These are phyloP conservation scores for Styela clava DNA, from an alignment of 23 tunicate genomes.

Conservation along the genomic window DNA sequence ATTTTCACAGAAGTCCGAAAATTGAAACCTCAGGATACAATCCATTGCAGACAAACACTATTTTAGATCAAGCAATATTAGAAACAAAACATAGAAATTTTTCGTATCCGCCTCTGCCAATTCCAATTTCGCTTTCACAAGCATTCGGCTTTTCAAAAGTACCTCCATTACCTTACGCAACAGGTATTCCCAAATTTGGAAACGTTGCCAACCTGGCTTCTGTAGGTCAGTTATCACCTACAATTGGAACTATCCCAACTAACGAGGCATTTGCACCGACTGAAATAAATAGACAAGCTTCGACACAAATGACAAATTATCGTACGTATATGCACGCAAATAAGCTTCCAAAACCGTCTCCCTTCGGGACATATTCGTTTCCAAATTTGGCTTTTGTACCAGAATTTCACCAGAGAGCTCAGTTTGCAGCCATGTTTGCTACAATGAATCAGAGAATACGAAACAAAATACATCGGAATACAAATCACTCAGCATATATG, in stretches of 20 bases:
- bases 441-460: conserved; percentile 7
- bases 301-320: not conserved
- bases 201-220: not conserved
- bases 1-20: not conserved
- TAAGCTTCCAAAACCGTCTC: not conserved
- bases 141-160: not conserved
- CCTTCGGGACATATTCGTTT: not conserved
- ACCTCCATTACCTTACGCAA: not conserved
- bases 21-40: not conserved
- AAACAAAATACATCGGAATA: not conserved
- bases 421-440: conserved; percentile 15
- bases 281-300: not conserved
- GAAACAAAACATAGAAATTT: not conserved
- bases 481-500: not conserved
- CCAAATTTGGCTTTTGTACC: conserved; percentile 6
- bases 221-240: not conserved
- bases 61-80: not conserved
- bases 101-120: not conserved
- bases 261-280: not conserved
- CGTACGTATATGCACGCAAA: not conserved
- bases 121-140: not conserved
- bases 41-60: not conserved
- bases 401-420: conserved; percentile 2
- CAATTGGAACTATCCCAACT: not conserved
- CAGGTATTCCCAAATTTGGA: not conserved